These are phyloP conservation scores for Frankliniella fusca DNA, from an alignment of 2,888 invertebrate species.

Conservation along the genomic window DNA sequence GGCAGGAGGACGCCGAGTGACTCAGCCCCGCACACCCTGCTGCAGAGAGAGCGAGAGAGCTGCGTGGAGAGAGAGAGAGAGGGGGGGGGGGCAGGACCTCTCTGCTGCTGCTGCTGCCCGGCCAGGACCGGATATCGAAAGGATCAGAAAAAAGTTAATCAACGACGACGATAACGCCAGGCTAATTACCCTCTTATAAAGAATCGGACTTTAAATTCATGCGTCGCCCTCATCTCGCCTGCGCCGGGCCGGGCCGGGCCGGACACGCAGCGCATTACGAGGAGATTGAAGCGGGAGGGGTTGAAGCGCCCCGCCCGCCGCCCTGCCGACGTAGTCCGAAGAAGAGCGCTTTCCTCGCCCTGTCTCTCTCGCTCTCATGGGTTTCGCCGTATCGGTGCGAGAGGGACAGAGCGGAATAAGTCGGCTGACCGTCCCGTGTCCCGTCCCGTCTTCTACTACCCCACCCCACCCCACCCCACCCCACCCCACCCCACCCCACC, in stretches of 20 bases:
- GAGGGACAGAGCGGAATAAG: too few species aligned
- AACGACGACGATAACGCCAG: conserved; percentile 14
- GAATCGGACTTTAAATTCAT: neutral
- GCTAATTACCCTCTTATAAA: conserved; percentile 23
- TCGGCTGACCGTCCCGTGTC: neutral
- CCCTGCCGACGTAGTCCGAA: too few species aligned
- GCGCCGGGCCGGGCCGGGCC: neutral
- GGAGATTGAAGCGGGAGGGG: too few species aligned
- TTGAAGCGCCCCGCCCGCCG: too few species aligned
- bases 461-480: neutral
- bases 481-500: too few species aligned
- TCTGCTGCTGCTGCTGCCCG: neutral
- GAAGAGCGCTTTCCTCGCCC: too few species aligned
- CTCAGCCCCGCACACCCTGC: neutral
- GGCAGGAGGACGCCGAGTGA: neutral
- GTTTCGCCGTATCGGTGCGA: too few species aligned
- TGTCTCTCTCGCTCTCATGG: too few species aligned
- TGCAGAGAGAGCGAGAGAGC: neutral
- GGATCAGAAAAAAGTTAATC: neutral
- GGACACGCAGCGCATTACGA: neutral
- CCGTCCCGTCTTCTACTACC: neutral
- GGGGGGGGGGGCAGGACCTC: neutral
- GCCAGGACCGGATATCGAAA: conserved; percentile 7
- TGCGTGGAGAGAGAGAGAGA: neutral
- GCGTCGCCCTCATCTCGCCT: neutral